A percentile compares a stretch with the other conserved stretches of the same genome.
phyloP scores from a whole-genome alignment of 2,113 vertebrate genomes.

The Carollia perspicillata region DNA sequence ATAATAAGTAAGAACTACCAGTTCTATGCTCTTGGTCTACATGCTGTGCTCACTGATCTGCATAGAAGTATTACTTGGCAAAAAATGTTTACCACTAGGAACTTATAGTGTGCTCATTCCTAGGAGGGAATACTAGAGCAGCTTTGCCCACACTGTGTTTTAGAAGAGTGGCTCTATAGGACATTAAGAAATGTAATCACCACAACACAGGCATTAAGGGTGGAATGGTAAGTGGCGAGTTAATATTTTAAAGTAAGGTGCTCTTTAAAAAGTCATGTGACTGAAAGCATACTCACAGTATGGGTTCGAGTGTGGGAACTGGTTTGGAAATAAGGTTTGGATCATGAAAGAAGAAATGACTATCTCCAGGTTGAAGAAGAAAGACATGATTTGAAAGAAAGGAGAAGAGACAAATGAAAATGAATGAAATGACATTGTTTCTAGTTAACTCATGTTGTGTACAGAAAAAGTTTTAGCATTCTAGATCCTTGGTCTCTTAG shows the following conservation, averaged over 20 bases:
- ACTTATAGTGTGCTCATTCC: not conserved
- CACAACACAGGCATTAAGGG: not conserved
- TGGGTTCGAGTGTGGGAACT: not conserved
- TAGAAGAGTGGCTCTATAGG: not conserved
- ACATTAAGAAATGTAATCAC: not conserved
- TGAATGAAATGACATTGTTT: not conserved
- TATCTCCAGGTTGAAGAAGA: not conserved
- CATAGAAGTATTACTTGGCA: not conserved
- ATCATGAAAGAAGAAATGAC: not conserved
- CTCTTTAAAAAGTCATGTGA: not conserved
- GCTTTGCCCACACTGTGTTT: not conserved
- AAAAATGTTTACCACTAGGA: not conserved
- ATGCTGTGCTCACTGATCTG: not conserved
- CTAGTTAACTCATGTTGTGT: not conserved
- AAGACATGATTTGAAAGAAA: not conserved
- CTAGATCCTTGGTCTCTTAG: not conserved
- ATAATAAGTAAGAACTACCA: not conserved
- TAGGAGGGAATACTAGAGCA: not conserved
- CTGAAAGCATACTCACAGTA: not conserved
- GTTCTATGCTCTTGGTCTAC: not conserved
- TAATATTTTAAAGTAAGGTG: not conserved
- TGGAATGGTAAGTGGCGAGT: not conserved
- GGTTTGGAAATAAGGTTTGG: not conserved
- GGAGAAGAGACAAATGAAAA: not conserved
- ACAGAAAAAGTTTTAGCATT: not conserved